phyloP scores from a whole-genome alignment of 2,113 vertebrate species.

The Labeo catla region DNA sequence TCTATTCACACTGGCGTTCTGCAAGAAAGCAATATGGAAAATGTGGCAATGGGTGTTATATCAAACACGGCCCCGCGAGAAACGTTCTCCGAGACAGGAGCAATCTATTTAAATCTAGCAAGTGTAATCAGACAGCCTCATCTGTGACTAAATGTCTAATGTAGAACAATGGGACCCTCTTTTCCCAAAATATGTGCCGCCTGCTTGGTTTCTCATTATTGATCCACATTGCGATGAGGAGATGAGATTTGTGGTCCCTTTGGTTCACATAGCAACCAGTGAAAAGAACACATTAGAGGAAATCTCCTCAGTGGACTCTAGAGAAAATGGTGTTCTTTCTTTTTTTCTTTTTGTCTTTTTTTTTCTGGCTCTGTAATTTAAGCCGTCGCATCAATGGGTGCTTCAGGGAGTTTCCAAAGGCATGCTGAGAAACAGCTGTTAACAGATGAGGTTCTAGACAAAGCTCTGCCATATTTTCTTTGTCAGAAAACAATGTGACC shows the following conservation, averaged over 20 bases:
- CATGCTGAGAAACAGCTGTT: conserved; percentile 36
- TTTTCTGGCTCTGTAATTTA: neutral
- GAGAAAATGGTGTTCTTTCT: conserved; percentile 19
- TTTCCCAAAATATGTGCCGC: conserved; percentile 27
- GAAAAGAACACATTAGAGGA: conserved; percentile 23
- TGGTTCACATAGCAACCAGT: conserved; percentile 26
- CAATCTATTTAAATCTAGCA: conserved; percentile 11
- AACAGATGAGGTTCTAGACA: conserved; percentile 6
- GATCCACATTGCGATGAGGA: conserved; percentile 15
- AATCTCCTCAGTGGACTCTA: conserved; percentile 18
- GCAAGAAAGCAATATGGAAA: conserved; percentile 9
- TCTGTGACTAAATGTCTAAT: conserved; percentile 42
- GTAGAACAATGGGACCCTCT: conserved; percentile 20
- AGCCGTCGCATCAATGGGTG: neutral
- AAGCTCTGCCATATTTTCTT: conserved; percentile 16
- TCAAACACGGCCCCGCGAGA: conserved; percentile 10
- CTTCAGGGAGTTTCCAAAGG: conserved; percentile 24
- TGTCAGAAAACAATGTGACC: neutral
- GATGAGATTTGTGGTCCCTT: conserved; percentile 34
- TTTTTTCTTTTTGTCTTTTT: neutral
- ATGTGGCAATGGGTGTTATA: conserved; percentile 8
- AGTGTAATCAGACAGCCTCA: conserved; percentile 21
- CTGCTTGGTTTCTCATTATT: neutral
- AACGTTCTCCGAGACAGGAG: conserved; percentile 16
- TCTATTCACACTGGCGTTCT: conserved; percentile 2